These are phyloP conservation scores for Nemapogon koenigi DNA, from an alignment of 2,888 invertebrate genomes.

Conservation along the genomic window DNA sequence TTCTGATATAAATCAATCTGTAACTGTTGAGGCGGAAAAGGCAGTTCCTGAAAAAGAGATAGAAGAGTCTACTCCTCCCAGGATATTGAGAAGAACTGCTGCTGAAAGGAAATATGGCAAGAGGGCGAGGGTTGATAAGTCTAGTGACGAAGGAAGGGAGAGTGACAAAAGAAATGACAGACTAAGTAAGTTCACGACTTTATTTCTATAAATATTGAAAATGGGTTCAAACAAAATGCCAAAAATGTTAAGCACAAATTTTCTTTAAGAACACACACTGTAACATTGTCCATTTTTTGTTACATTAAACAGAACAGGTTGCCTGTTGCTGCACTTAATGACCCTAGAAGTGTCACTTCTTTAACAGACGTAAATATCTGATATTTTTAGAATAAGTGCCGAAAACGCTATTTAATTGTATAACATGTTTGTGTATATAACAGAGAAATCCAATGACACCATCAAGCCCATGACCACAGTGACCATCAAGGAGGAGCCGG, in stretches of 20 bases:
- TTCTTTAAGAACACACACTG: background rate
- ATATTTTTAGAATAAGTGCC: no score
- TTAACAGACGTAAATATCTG: no score
- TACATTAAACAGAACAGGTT: no score
- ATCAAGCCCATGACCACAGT: constrained; percentile 31
- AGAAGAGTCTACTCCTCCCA: constrained; percentile 30
- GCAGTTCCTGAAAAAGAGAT: constrained; percentile 2
- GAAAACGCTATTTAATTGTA: no score
- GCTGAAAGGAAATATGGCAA: constrained; percentile 52
- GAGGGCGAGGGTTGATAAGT: constrained; percentile 42
- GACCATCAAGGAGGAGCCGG: constrained; percentile 57
- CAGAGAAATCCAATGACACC: constrained; percentile 14
- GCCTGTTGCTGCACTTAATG: no score
- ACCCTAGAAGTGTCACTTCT: no score
- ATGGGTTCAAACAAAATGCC: background rate
- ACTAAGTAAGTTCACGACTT: constrained; percentile 4
- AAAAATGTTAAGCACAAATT: background rate
- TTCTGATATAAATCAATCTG: constrained; percentile 20
- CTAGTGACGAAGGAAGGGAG: constrained; percentile 22
- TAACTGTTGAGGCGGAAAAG: constrained; percentile 7
- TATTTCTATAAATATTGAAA: background rate
- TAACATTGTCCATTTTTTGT: no score
- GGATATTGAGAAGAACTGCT: constrained; percentile 36
- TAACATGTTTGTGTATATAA: no score
- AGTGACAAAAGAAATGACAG: background rate